Evolutionary conservation across 2,888 invertebrate genomes (phyloP), one percentile per base, ranked within the genome.

Genomic region (Endotricha flammealis): DNA sequence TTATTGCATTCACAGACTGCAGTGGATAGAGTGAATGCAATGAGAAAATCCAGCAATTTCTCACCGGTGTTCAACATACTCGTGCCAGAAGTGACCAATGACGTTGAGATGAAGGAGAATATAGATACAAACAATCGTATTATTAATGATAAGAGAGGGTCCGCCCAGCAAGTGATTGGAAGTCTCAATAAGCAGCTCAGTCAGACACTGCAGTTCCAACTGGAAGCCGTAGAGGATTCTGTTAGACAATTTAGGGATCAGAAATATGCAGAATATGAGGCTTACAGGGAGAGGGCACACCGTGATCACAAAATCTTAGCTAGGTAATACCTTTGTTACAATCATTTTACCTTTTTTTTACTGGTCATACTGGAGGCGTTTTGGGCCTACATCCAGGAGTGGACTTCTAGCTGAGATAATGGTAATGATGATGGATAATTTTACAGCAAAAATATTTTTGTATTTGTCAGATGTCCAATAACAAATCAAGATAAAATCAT

Each of bases 231-330:
- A 29, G 94, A 95, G 59, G 92, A 93, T 53, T 89, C 91, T 49
- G 92, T 96, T 41, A 90, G 92, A 57, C 89, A 90, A 41, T 95
- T 90, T 75, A 90, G 91, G 45, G 92, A 92, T 56, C 91, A 91
- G 61, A 92, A 94, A 63, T 93, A 93, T 85, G 90, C 91, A 41
- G 87, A 91, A 50, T 88, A 94, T 53, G 93, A 95, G 64, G 90
- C 89, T 46, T 91, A 90, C 69, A 90, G 90, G 59, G 92, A 92
- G 68, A 90, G 88, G 62, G 91, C 92, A 45, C 91, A 92, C 58
- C 90, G 88, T 56, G 94, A 95, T 72, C 91, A 91, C 65, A 90
- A 90, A 70, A 85, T 89, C 68, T 88, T 91, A 76, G 78, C 88
- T 67, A 90, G 90, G 88, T 91, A 68, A 60, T 29, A 29, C n/a